These are phyloP conservation scores for Sinopyrophorus schimmeli DNA, from an alignment of 2,888 invertebrate species.

Conservation along the genomic window DNA sequence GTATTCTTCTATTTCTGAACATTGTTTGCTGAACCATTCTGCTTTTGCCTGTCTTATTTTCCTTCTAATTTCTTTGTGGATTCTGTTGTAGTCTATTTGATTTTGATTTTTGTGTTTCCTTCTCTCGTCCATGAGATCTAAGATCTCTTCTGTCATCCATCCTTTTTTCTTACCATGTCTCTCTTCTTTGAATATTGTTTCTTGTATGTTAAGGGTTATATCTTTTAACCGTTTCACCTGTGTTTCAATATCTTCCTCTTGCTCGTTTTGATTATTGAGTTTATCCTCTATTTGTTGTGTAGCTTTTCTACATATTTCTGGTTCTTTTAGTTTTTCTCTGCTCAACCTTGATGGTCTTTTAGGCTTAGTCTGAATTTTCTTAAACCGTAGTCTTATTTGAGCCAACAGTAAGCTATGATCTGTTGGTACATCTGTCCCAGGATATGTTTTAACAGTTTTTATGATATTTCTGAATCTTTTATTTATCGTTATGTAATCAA, in stretches of 20 bases:
- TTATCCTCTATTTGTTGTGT: constrained; percentile 5
- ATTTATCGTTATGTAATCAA: constrained; percentile 18
- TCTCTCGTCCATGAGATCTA: constrained; percentile 6
- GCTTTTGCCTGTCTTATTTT: constrained; percentile 8
- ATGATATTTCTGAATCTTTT: too few species aligned
- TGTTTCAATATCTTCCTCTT: constrained; percentile 2
- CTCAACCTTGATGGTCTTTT: constrained; percentile 6
- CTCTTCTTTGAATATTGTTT: constrained; percentile 3
- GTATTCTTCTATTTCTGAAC: too few species aligned
- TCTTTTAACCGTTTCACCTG: constrained; percentile 4
- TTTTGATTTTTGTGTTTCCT: constrained; percentile 6
- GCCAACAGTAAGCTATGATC: constrained; percentile 4
- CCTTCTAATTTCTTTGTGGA: constrained; percentile 7
- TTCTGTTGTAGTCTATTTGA: neutral
- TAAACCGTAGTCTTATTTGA: constrained; percentile 7
- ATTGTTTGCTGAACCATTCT: too few species aligned
- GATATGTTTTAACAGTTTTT: too few species aligned
- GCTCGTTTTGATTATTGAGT: neutral
- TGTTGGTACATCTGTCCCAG: too few species aligned
- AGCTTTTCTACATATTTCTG: constrained; percentile 1
- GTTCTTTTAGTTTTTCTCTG: constrained; percentile 4
- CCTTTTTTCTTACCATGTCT: neutral
- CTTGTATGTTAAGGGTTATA: constrained; percentile 1
- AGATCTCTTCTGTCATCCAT: constrained; percentile 8
- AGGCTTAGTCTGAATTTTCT: constrained; percentile 2